These are phyloP conservation scores for Eira barbara DNA, from an alignment of 2,113 vertebrate genomes.

Conservation along the genomic window DNA sequence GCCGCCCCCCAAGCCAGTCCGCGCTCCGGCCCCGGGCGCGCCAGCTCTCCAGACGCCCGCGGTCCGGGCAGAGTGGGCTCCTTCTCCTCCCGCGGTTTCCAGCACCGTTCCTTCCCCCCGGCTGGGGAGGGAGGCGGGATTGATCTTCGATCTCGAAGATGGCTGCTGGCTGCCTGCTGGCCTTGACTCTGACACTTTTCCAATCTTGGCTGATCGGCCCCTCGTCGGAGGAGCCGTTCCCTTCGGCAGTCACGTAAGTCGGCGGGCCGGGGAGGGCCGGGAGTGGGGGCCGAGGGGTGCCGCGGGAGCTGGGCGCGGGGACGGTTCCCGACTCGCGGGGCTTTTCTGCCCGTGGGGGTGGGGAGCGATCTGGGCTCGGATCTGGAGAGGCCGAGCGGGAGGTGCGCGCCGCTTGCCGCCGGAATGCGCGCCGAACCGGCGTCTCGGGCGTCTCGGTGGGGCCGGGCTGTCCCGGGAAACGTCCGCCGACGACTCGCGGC, in stretches of 20 bases:
- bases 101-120: conserved; percentile 50
- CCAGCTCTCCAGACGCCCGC: not conserved
- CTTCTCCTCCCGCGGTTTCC: conserved; percentile 43
- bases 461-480: not conserved
- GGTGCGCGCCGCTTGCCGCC: not conserved
- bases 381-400: not conserved
- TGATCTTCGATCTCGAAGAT: conserved; percentile 87
- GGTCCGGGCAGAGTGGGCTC: not conserved
- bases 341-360: not conserved
- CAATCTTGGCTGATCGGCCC: conserved; percentile 83
- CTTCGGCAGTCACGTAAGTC: conserved; percentile 93
- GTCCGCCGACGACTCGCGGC: not conserved
- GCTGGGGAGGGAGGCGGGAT: conserved; percentile 57
- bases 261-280: not conserved
- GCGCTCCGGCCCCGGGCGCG: not conserved
- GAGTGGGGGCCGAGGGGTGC: not conserved
- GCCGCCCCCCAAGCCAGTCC: conserved; percentile 50
- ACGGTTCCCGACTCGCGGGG: not conserved
- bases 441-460: not conserved
- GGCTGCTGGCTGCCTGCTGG: conserved; percentile 90
- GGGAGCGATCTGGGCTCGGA: not conserved
- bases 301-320: not conserved
- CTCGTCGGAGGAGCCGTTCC: conserved; percentile 90
- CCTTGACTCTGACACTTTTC: conserved; percentile 88
- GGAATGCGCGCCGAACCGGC: not conserved